Evolutionary conservation across 2,888 invertebrate genomes (phyloP).

Genomic region (Maniola hyperantus): DNA sequence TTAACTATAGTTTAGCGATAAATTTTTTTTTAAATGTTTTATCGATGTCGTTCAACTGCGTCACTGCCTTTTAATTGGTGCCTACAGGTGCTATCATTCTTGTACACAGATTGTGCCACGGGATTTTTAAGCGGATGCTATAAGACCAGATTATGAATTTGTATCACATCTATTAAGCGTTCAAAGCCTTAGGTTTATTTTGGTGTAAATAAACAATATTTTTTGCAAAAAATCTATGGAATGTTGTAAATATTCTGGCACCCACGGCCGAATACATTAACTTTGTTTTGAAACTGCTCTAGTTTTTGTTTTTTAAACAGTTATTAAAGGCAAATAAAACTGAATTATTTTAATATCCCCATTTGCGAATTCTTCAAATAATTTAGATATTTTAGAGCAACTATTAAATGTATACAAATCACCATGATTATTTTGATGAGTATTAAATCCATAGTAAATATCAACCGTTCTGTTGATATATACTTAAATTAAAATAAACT

Average conservation of each 20-base stretch:
- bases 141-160: constrained; percentile 7
- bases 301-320: constrained; percentile 48
- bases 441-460: neutral
- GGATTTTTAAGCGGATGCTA: constrained; percentile 12
- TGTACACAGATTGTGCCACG: neutral
- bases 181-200: constrained; percentile 15
- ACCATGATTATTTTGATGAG: constrained; percentile 10
- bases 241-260: constrained; percentile 49
- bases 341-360: neutral
- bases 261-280: constrained; percentile 53
- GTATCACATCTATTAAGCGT: constrained; percentile 18
- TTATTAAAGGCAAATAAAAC: constrained; percentile 41
- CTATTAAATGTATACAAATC: constrained; percentile 10
- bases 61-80: too few species aligned
- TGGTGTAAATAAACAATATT: constrained; percentile 27
- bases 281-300: constrained; percentile 60
- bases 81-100: neutral
- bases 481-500: neutral
- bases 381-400: constrained; percentile 9
- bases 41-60: constrained; percentile 3
- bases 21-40: too few species aligned
- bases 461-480: neutral
- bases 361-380: constrained; percentile 22
- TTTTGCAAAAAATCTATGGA: constrained; percentile 41
- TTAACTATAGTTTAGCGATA: too few species aligned